A percentile compares a stretch with the other conserved stretches of the same genome.
phyloP scores from a whole-genome alignment of 2,888 invertebrate genomes.

The Meiosimyza platycephala region DNA sequence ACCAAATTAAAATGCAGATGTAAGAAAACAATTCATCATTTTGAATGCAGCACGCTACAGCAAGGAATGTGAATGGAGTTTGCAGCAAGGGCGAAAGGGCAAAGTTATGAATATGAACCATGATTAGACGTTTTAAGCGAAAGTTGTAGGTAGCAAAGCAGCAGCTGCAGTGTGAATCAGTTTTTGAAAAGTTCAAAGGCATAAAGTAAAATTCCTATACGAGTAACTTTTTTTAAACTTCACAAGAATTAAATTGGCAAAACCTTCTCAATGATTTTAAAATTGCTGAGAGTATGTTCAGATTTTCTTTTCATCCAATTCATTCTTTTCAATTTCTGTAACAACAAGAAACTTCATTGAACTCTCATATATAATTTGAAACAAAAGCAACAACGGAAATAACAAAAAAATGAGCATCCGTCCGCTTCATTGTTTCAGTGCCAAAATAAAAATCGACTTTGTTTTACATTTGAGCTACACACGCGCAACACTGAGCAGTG shows the following conservation, averaged over 20 bases:
- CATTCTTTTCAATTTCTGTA: neutral
- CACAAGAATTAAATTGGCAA: no score
- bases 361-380: conserved; percentile 3
- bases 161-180: no score
- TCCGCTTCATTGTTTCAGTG: conserved; percentile 5
- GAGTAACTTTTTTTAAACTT: no score
- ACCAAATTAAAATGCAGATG: conserved; percentile 35
- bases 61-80: no score
- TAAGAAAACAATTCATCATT: conserved; percentile 31
- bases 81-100: no score
- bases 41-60: conserved; percentile 11
- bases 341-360: conserved; percentile 11
- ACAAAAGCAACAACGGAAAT: neutral
- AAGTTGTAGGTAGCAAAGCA: no score
- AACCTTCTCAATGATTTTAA: no score
- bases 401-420: neutral
- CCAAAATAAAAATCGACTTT: conserved; percentile 11
- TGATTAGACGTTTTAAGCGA: no score
- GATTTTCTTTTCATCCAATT: neutral
- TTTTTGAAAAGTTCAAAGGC: no score
- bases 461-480: conserved; percentile 9
- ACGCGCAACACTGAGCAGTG: conserved; percentile 3
- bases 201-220: no score
- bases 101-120: no score
- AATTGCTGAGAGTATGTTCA: neutral